These are phyloP conservation scores for Pogonocherus hispidulus DNA, from an alignment of 2,888 invertebrate genomes.

Conservation along the genomic window DNA sequence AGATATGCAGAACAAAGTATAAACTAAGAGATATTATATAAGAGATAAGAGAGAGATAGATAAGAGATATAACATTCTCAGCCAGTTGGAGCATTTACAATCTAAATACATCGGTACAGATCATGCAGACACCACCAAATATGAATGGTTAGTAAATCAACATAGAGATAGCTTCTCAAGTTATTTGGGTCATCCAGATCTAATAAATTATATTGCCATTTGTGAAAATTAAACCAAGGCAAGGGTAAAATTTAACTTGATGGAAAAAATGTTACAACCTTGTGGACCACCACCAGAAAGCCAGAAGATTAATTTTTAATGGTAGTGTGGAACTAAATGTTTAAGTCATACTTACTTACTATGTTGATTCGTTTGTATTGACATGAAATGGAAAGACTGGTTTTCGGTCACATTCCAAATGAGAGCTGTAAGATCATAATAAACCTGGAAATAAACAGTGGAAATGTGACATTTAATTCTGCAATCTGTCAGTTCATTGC, in stretches of 20 bases:
- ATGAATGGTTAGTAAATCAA: constrained; percentile 98
- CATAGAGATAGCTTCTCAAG: constrained; percentile 96
- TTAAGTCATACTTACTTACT: too few relatives aligned
- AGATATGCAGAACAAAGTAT: too few relatives aligned
- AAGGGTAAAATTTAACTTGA: constrained; percentile 92
- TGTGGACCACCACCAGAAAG: constrained; percentile 99
- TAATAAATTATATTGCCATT: constrained; percentile 93
- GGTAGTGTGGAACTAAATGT: too few relatives aligned
- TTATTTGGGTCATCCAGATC: constrained; percentile 96
- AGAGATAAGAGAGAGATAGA: too few relatives aligned
- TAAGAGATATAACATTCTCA: constrained; percentile 98
- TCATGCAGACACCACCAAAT: constrained; percentile 97
- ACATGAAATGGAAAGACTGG: too few relatives aligned
- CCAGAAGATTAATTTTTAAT: constrained; percentile 92
- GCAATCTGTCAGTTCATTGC: too few relatives aligned
- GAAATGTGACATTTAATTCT: too few relatives aligned
- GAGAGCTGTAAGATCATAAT: too few relatives aligned
- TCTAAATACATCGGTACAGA: constrained; percentile 99
- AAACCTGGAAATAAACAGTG: too few relatives aligned
- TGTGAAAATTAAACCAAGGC: constrained; percentile 98
- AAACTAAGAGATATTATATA: too few relatives aligned
- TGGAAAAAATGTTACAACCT: constrained; percentile 99
- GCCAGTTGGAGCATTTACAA: constrained; percentile 98
- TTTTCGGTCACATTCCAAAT: too few relatives aligned
- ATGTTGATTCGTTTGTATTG: too few relatives aligned